Conservation (phyloP, 2,888 invertebrate species). For the Euzophera pinguis region DNA sequence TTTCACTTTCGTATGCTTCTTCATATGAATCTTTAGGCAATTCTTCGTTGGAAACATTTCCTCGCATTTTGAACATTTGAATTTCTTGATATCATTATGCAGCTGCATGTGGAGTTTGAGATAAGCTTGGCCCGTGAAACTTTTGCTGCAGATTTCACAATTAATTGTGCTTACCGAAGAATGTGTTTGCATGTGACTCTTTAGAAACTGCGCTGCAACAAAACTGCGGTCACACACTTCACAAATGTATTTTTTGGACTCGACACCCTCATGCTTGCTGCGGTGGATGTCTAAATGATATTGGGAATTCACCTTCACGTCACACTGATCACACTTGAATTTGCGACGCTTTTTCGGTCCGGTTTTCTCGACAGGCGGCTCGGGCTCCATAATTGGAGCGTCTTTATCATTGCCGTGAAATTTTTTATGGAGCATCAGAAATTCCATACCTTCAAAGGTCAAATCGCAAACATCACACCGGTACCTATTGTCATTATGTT, state of each 20-base stretch:
- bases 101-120: slow-evolving; percentile 72
- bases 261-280: slow-evolving; percentile 67
- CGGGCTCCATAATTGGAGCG: slow-evolving; percentile 52
- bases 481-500: slow-evolving; percentile 50
- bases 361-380: slow-evolving; percentile 45
- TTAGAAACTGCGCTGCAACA: slow-evolving; percentile 70
- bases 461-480: slow-evolving; percentile 69
- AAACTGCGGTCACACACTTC: slow-evolving; percentile 71
- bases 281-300: slow-evolving; percentile 71
- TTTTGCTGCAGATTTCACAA: slow-evolving; percentile 69
- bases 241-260: slow-evolving; percentile 65
- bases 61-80: slow-evolving; percentile 71
- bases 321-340: slow-evolving; percentile 70
- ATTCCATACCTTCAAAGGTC: slow-evolving; percentile 69
- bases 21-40: slow-evolving; percentile 72
- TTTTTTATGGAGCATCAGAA: slow-evolving; percentile 67
- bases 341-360: slow-evolving; percentile 66
- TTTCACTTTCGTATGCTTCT: slow-evolving; percentile 73
- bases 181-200: slow-evolving; percentile 74
- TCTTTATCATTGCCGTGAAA: slow-evolving; percentile 72
- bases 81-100: slow-evolving; percentile 71
- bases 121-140: slow-evolving; percentile 71
- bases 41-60: slow-evolving; percentile 74
- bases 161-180: slow-evolving; percentile 65
- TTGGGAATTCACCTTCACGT: slow-evolving; percentile 72